A percentile compares a stretch with the other conserved stretches of the same genome.
Conservation (phyloP, 2,113 vertebrate species). For the Calyptomena viridis region DNA sequence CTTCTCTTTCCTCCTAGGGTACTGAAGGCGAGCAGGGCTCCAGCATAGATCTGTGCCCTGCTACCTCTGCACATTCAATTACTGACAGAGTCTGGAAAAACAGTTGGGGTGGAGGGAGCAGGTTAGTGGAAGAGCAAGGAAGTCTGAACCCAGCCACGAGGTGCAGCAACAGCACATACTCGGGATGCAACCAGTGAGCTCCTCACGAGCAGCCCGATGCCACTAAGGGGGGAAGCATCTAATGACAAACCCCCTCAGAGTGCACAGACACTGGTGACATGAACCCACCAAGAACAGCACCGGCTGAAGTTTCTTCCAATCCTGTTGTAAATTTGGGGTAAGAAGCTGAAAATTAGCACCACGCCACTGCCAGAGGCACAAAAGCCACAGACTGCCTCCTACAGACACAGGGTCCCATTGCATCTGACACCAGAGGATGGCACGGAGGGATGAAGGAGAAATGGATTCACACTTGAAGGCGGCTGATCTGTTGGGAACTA, state of each 20-base stretch:
- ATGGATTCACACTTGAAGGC: not conserved
- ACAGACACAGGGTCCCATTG: fast-evolving
- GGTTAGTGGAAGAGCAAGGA: not conserved
- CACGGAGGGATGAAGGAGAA: not conserved
- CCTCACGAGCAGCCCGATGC: not conserved
- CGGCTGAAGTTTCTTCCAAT: not conserved
- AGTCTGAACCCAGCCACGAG: not conserved
- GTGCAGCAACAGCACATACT: not conserved
- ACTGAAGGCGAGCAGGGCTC: not conserved
- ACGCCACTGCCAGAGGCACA: not conserved
- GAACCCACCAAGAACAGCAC: not conserved
- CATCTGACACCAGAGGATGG: not conserved
- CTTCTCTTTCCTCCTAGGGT: not conserved
- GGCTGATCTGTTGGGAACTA: not conserved
- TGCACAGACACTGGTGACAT: fast-evolving
- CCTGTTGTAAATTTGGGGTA: not conserved
- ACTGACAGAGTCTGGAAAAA: not conserved
- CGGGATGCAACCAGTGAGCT: fast-evolving
- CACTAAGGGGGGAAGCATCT: not conserved
- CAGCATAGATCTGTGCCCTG: not conserved
- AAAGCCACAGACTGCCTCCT: not conserved
- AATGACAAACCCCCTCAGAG: not conserved
- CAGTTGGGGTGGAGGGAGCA: not conserved
- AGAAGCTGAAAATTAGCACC: not conserved
- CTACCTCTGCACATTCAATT: not conserved